phyloP scores from a whole-genome alignment of 1,140 invertebrate genomes.

The Nephotettix cincticeps region DNA sequence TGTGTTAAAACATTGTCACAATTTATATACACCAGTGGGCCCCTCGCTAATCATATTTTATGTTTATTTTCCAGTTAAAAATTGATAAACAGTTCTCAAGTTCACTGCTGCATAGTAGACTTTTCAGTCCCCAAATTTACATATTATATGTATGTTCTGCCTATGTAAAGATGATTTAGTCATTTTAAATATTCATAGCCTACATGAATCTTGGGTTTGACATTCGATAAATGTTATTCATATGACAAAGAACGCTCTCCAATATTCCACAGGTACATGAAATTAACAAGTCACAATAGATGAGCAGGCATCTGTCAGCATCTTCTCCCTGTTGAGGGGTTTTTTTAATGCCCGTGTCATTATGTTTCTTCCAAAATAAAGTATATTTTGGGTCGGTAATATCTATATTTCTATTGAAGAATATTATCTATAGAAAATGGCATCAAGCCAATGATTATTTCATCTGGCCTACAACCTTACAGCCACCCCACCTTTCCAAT shows the following conservation, averaged over 20 bases:
- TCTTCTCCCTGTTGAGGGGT: background rate
- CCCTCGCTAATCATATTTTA: slow-evolving; percentile 22
- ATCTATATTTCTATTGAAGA: slow-evolving; percentile 15
- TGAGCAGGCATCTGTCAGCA: slow-evolving; percentile 19
- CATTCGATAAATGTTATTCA: slow-evolving; percentile 5
- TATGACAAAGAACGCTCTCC: slow-evolving; percentile 24
- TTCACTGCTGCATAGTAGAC: background rate
- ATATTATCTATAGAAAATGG: slow-evolving; percentile 13
- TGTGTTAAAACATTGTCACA: background rate
- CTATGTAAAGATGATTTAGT: background rate
- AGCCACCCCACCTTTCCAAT: background rate
- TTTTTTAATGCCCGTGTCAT: slow-evolving; percentile 24
- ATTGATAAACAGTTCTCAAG: slow-evolving; percentile 14
- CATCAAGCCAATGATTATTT: background rate
- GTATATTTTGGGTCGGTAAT: slow-evolving; percentile 1
- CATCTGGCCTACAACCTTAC: background rate
- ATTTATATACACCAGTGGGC: slow-evolving; percentile 14
- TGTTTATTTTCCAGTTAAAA: background rate
- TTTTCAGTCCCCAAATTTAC: background rate
- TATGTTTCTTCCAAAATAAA: slow-evolving; percentile 17
- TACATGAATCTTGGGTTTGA: slow-evolving; percentile 9
- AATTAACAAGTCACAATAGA: slow-evolving; percentile 26
- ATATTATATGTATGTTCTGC: background rate
- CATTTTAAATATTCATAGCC: background rate
- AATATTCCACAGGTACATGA: slow-evolving; percentile 20